Evolutionary conservation across 2,797 vertebrate species (phyloP), one percentile per base, ranked within the genome.

Genomic region (Pristis pectinata): DNA sequence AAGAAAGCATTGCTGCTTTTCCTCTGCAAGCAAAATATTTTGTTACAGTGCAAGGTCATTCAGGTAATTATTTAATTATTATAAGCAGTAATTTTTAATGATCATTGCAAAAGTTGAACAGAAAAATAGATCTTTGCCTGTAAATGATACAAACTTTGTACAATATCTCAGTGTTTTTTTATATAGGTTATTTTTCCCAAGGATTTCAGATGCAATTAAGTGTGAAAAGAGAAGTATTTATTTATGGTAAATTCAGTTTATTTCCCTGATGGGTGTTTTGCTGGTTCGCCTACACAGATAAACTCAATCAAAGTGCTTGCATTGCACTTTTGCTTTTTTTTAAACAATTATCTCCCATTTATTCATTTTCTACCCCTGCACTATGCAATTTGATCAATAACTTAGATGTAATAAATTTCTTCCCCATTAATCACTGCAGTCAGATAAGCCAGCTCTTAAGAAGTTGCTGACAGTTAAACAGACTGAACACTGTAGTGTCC

Each of bases 381-480:
- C 59, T 74, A 56, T 94, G n/a, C 95, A 93, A 30, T 95, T 94
- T 95, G 95, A 96, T 96, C 95, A 94, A 95, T 94, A 83, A 87
- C 94, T 95, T 56, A 2, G 83, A 94, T 96, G 95, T 94, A 77
- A 56, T 37, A 76, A 94, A 67, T 94, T 94, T 76, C 72, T 72
- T 64, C 94, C 94, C 95, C 95, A 96, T 96, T 61, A 96, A 96
- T 96, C 96, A 95, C 74, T 24, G 3, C 95, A 95, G 95, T 95
- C 93, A 53, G 95, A 94, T 95, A 94, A 79, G 93, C 95, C 67
- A 79, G 94, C 91, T 95, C 96, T 95, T 95, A 11, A 96, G 95
- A 96, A 95, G 91, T 37, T 89, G 91, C 37, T 79, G 76, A 41
- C n/a, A 64, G 53, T 17, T 41, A 70, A 80, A 34, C 67, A 17